Evolutionary conservation across 2,888 invertebrate genomes (phyloP).

Genomic region (Meiosimyza platycephala): DNA sequence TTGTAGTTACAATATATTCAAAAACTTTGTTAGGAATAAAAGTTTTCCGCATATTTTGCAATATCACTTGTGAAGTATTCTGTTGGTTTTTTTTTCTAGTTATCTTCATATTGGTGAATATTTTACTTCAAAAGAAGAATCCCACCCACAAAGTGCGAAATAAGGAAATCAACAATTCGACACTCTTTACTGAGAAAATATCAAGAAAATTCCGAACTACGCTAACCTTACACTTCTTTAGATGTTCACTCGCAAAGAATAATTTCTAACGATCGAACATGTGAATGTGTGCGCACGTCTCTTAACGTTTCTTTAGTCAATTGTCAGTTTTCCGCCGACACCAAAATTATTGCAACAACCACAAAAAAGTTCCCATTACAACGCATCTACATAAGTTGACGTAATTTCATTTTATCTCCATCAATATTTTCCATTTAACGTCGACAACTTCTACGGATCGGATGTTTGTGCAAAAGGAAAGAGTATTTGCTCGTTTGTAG

Average conservation of each 20-base stretch:
- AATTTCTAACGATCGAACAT: conserved; percentile 17
- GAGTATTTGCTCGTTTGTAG: background rate
- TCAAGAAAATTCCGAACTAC: background rate
- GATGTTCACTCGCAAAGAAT: background rate
- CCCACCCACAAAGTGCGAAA: conserved; percentile 10
- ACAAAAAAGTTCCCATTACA: conserved; percentile 39
- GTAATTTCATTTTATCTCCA: conserved; percentile 48
- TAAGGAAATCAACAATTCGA: conserved; percentile 20
- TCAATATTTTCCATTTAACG: conserved; percentile 41
- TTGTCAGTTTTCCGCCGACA: background rate
- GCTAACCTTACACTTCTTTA: background rate
- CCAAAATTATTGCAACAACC: conserved; percentile 16
- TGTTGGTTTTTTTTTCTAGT: too few relatives aligned
- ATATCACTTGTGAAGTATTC: too few relatives aligned
- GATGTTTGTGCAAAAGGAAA: background rate
- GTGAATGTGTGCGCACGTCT: background rate
- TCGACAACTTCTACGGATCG: conserved; percentile 4
- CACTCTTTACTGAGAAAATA: conserved; percentile 4
- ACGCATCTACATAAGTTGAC: conserved; percentile 46
- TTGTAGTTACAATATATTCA: too few relatives aligned
- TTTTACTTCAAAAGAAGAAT: background rate
- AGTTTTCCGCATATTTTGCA: too few relatives aligned
- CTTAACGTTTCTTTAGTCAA: background rate
- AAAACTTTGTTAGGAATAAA: too few relatives aligned
- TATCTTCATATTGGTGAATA: background rate